phyloP scores from a whole-genome alignment of 2,797 vertebrate genomes.

The Poecilia picta region DNA sequence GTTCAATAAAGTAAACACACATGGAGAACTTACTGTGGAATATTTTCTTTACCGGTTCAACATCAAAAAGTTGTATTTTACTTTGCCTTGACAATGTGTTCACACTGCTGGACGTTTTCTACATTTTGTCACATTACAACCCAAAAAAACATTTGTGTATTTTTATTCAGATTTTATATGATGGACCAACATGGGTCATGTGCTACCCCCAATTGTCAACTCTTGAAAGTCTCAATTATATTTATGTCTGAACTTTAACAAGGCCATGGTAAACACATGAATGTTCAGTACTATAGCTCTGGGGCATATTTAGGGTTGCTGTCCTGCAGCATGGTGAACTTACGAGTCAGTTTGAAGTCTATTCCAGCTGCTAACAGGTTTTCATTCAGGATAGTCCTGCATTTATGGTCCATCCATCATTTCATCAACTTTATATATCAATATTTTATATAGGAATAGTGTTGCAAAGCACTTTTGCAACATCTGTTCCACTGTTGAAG shows the following conservation, averaged over 20 bases:
- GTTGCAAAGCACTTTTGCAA: not conserved
- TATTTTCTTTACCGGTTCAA: not conserved
- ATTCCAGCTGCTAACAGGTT: not conserved
- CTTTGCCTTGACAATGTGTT: not conserved
- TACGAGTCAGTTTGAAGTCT: not conserved
- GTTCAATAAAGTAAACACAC: not conserved
- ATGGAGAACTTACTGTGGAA: not conserved
- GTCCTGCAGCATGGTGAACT: too few relatives aligned
- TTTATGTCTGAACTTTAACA: not conserved
- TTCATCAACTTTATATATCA: not conserved
- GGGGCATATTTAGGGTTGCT: too few relatives aligned
- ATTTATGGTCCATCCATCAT: too few relatives aligned
- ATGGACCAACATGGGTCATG: not conserved
- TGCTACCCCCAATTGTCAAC: not conserved
- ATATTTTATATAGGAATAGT: not conserved
- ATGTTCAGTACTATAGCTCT: not conserved
- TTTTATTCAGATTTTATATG: not conserved
- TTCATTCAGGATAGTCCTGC: not conserved
- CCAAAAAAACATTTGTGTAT: not conserved
- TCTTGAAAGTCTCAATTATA: not conserved
- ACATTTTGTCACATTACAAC: not conserved
- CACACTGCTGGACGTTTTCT: not conserved
- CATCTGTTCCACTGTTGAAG: not conserved
- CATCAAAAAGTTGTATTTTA: not conserved
- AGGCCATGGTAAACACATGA: not conserved